A percentile compares a stretch with the other conserved stretches of the same genome.
Conservation (phyloP, 2,888 invertebrate genomes). For the Odontothrips loti region DNA sequence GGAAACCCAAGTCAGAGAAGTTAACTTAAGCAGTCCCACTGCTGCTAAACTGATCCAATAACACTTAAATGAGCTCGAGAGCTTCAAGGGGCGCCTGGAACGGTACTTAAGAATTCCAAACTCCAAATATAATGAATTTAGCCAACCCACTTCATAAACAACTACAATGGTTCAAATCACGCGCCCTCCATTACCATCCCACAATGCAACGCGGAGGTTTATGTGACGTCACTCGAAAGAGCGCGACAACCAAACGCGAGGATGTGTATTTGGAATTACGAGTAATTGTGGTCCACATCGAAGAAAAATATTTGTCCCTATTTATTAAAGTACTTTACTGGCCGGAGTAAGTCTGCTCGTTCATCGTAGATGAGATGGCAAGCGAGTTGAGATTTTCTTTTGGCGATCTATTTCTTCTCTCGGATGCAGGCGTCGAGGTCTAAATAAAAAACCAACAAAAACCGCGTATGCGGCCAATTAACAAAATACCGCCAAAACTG, state of each 20-base stretch:
- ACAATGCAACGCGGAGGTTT: conserved; percentile 34
- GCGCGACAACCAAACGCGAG: not conserved
- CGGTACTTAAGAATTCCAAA: not conserved
- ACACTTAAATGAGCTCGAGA: not conserved
- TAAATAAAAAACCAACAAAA: too few relatives aligned
- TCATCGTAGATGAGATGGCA: not conserved
- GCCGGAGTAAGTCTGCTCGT: not conserved
- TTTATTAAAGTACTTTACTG: not conserved
- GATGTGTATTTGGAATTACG: too few relatives aligned
- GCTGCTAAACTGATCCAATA: not conserved
- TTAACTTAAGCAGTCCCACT: not conserved
- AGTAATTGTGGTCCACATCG: not conserved
- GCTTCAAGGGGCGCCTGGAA: not conserved
- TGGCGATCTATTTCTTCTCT: not conserved
- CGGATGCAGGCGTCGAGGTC: not conserved
- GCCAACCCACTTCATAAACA: not conserved
- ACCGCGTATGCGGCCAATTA: not conserved
- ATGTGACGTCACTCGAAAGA: not conserved
- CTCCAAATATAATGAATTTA: not conserved
- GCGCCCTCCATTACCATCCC: conserved; percentile 49
- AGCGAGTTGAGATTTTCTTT: too few relatives aligned
- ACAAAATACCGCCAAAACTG: not conserved
- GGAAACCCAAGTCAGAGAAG: not conserved
- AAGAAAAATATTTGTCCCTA: not conserved
- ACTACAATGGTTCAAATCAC: conserved; percentile 48